Evolutionary conservation across 2,113 vertebrate species (phyloP), one percentile per base, ranked within the genome.

Genomic region (Oreochromis niloticus): DNA sequence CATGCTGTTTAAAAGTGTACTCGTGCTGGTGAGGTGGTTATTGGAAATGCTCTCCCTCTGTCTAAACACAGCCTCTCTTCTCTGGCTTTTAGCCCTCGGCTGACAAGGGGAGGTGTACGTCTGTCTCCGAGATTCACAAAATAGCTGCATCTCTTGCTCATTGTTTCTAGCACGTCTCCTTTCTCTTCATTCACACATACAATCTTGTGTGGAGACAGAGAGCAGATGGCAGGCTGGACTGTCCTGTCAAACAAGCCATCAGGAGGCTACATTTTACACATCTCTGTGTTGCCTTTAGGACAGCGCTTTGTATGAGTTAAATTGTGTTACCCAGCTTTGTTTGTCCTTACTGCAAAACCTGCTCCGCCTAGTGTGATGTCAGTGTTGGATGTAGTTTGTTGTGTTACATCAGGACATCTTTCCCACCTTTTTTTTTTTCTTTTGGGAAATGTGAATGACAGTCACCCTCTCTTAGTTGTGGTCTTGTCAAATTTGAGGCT

Each of bases 241-340:
- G 16, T 83, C 50, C 85, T 92, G 90, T 94, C 94, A 95, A 94
- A 95, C 94, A 95, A 89, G 36, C 82, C 91, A 4, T 93, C 91
- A 88, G 48, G 30, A 56, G 80, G 34, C 27, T 80, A 41, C 75
- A 63, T 93, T 92, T 92, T 80, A 91, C 91, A 89, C 94, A 66
- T 89, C 5, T 54, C 59, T 6, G 9, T 66, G 80, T 68, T 71
- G 41, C 83, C 19, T 87, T 32, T 32, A 78, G 71, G 71, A 78
- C 1, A 32, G 4, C 0, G 24, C 36, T 85, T 32, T n/a, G 54
- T 80, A 30, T 22, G 46, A 61, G 63, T 71, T 50, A 14, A 39
- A 30, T 75, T 55, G 71, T 14, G 63, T 43, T 43, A 41, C 11
- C 24, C 71, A 5, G 17, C 63, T 52, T 6, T 32, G 55, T 91